Evolutionary conservation across 2,888 invertebrate genomes (phyloP).

Genomic region (Pristionchus mayeri): DNA sequence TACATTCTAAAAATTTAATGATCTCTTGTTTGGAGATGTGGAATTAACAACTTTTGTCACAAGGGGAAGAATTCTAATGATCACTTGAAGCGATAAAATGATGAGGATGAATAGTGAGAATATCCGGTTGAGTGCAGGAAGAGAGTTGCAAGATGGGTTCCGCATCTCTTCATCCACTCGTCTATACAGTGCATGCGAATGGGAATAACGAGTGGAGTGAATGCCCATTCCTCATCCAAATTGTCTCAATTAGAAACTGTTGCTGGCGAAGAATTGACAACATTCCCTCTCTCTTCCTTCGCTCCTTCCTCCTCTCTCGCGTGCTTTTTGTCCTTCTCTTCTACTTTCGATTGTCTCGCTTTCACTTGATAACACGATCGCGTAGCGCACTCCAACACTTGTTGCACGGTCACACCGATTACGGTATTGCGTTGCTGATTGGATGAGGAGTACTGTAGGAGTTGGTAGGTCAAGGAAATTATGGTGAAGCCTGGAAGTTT

Average conservation of each 20-base stretch:
- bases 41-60: too few species aligned
- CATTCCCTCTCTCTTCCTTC: not conserved
- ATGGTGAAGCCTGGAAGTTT: not conserved
- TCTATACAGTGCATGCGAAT: not conserved
- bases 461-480: not conserved
- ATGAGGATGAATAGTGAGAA: not conserved
- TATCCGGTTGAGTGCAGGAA: conserved; percentile 33
- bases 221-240: not conserved
- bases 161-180: not conserved
- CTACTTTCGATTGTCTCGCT: not conserved
- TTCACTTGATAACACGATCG: not conserved
- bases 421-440: not conserved
- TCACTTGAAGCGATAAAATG: not conserved
- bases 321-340: not conserved
- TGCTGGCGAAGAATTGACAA: not conserved
- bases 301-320: not conserved
- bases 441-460: not conserved
- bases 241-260: conserved; percentile 6
- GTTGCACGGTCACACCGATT: not conserved
- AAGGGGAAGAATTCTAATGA: too few species aligned
- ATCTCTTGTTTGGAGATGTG: too few species aligned
- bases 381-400: not conserved
- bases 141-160: not conserved
- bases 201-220: not conserved
- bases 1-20: too few species aligned